Evolutionary conservation across 2,113 vertebrate genomes (phyloP).

Genomic region (Thymallus thymallus): DNA sequence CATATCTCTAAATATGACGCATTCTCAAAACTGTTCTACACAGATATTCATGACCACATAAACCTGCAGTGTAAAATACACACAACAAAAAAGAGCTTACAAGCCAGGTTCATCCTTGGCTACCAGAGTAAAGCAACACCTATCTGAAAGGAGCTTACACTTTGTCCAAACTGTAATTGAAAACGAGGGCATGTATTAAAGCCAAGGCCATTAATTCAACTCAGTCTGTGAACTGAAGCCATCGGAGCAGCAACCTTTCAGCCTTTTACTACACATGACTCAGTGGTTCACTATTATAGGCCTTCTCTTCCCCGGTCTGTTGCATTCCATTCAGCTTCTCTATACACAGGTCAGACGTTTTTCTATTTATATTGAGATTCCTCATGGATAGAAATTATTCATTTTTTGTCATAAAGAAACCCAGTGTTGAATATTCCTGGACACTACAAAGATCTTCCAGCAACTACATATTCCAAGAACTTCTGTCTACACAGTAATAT

Average conservation of each 20-base stretch:
- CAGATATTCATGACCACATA: not conserved
- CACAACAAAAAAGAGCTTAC: not conserved
- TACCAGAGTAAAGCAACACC: not conserved
- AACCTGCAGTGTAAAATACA: not conserved
- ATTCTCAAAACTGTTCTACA: no score
- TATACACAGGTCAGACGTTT: not conserved
- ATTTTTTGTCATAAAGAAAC: not conserved
- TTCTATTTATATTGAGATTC: not conserved
- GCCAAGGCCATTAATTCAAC: conserved; percentile 16
- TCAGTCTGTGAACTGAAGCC: conserved; percentile 16
- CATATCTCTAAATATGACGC: no score
- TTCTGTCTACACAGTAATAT: no score
- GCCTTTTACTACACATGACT: not conserved
- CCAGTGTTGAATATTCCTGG: not conserved
- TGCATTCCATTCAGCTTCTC: not conserved
- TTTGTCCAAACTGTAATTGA: conserved; percentile 33
- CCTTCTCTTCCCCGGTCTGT: not conserved
- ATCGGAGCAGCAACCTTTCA: not conserved
- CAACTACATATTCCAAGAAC: no score
- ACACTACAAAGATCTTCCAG: no score
- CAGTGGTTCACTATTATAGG: not conserved
- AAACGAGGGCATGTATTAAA: conserved; percentile 31
- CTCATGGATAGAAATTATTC: not conserved
- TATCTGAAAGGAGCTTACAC: not conserved
- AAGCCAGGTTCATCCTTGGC: not conserved